phyloP scores from a whole-genome alignment of 2,113 vertebrate genomes.

The human region GRCh38 chr7:27227001-27227500 shows the following conservation, averaged over 20 bases:
- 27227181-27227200: not conserved
- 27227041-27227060: not conserved
- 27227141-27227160: constrained; percentile 10
- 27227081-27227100: not conserved
- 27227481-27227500: constrained; percentile 61
- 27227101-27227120: not conserved
- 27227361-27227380: not conserved
- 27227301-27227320: not conserved
- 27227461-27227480: constrained; percentile 27
- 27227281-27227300: constrained; percentile 45
- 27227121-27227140: not conserved
- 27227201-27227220: constrained; percentile 33
- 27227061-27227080: not conserved
- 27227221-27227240: constrained; percentile 34
- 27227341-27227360: not conserved
- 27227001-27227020: not conserved
- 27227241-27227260: constrained; percentile 38
- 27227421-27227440: constrained; percentile 37
- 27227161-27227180: constrained; percentile 36
- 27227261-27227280: not conserved
- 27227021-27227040: not conserved
- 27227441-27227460: constrained; percentile 50
- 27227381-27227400: not conserved
- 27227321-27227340: constrained; percentile 42
- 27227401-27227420: constrained; percentile 9